These are phyloP conservation scores for Molorchus minor DNA, from an alignment of 2,888 invertebrate species.

Conservation along the genomic window DNA sequence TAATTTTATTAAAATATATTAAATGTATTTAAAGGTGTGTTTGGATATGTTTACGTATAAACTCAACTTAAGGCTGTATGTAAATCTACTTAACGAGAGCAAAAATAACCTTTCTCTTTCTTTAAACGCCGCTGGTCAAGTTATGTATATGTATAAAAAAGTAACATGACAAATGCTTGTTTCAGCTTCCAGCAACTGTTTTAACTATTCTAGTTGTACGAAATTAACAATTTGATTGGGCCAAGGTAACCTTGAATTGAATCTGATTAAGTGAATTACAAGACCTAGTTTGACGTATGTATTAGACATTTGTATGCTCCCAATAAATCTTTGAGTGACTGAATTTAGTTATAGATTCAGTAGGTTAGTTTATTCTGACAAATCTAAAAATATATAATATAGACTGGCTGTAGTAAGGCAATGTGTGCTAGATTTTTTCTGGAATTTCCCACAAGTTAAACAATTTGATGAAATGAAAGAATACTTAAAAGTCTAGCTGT, in stretches of 20 bases:
- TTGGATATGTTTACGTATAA: background rate
- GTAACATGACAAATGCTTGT: background rate
- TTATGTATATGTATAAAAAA: background rate
- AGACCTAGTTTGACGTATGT: slow-evolving; percentile 21
- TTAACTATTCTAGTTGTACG: background rate
- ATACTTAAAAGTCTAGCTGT: background rate
- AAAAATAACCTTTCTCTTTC: background rate
- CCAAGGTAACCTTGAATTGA: slow-evolving; percentile 30
- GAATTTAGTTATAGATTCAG: background rate
- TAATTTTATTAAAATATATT: background rate
- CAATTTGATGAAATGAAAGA: too few species aligned
- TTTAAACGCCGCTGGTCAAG: background rate
- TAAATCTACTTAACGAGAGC: background rate
- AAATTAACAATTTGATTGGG: slow-evolving; percentile 28
- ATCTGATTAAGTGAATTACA: slow-evolving; percentile 24
- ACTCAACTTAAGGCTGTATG: too few species aligned
- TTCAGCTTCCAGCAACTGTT: background rate
- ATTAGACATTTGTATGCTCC: slow-evolving; percentile 7
- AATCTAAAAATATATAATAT: slow-evolving; percentile 10
- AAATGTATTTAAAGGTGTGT: background rate
- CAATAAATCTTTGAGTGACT: slow-evolving; percentile 9
- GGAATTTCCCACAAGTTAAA: background rate
- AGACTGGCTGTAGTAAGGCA: too few species aligned
- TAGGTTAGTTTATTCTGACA: background rate
- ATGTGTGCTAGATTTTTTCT: background rate